Percentiles rank a stretch among this genome's conserved stretches.
Conservation (phyloP, 2,797 vertebrate species). For the Chromis chromis region DNA sequence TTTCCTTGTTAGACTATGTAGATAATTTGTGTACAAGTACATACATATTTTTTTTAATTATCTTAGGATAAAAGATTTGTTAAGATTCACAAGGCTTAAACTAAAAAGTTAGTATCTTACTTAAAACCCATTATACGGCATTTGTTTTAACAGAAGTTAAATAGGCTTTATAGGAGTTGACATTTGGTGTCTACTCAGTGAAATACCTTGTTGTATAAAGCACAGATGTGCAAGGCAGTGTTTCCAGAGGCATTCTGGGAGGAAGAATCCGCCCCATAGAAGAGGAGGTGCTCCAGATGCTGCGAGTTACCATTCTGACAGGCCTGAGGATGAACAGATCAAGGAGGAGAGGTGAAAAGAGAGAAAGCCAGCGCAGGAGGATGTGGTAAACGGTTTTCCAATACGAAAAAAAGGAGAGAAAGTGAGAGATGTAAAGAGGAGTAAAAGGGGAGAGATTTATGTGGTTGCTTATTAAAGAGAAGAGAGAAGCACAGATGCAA, state of each 20-base stretch:
- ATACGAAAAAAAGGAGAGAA: neutral
- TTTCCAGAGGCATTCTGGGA: conserved; percentile 95
- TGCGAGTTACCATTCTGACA: conserved; percentile 94
- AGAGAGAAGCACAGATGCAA: conserved; percentile 13
- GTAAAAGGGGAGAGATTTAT: conserved; percentile 11
- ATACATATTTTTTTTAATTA: neutral
- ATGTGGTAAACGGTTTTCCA: neutral
- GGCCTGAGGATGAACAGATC: conserved; percentile 79
- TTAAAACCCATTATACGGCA: neutral
- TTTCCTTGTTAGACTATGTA: neutral
- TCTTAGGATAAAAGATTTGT: neutral
- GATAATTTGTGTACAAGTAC: neutral
- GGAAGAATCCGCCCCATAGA: conserved; percentile 92
- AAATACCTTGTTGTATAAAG: conserved; percentile 93
- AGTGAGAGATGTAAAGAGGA: neutral
- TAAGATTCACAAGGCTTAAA: neutral
- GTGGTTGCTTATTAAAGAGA: conserved; percentile 25
- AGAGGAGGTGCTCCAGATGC: conserved; percentile 94
- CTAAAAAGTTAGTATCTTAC: neutral
- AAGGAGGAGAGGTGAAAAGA: neutral
- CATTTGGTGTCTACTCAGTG: neutral
- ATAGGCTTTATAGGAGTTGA: neutral
- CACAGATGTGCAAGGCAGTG: conserved; percentile 95
- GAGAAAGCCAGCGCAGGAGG: neutral
- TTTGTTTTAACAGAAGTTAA: neutral